A percentile compares a stretch with the other conserved stretches of the same genome.
Conservation (phyloP, 2,888 invertebrate genomes). For the Itoplectis maculator region DNA sequence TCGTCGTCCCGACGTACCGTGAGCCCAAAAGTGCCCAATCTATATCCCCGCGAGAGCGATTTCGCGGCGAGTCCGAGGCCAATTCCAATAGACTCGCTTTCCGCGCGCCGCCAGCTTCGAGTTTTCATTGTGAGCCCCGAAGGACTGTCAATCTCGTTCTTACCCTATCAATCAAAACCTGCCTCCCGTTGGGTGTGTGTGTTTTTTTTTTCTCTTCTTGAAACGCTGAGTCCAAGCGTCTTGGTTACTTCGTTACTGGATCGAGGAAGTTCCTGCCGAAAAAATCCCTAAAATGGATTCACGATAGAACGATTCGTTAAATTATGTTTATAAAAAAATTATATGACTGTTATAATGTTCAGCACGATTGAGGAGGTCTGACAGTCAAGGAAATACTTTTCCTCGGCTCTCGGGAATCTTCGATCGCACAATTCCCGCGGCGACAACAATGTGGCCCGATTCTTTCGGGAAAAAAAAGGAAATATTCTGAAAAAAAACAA, state of each 20-base stretch:
- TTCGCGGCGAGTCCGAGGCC: constrained; percentile 58
- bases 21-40: constrained; percentile 65
- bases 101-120: background rate
- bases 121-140: constrained; percentile 9
- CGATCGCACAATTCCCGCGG: background rate
- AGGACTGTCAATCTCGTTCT: constrained; percentile 10
- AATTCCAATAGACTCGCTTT: constrained; percentile 54
- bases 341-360: too few relatives aligned
- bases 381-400: background rate
- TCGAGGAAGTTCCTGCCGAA: background rate
- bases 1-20: constrained; percentile 39
- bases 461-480: background rate
- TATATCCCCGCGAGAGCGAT: constrained; percentile 71
- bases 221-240: too few relatives aligned
- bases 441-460: constrained; percentile 1
- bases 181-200: background rate
- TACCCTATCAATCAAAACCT: constrained; percentile 2
- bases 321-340: too few relatives aligned
- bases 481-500: background rate
- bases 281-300: background rate
- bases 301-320: background rate
- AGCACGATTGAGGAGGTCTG: too few relatives aligned
- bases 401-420: background rate
- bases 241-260: background rate
- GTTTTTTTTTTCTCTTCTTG: background rate